Evolutionary conservation across 2,113 vertebrate species (phyloP), one percentile per base, ranked within the genome.

Genomic region (Pao palembangensis): DNA sequence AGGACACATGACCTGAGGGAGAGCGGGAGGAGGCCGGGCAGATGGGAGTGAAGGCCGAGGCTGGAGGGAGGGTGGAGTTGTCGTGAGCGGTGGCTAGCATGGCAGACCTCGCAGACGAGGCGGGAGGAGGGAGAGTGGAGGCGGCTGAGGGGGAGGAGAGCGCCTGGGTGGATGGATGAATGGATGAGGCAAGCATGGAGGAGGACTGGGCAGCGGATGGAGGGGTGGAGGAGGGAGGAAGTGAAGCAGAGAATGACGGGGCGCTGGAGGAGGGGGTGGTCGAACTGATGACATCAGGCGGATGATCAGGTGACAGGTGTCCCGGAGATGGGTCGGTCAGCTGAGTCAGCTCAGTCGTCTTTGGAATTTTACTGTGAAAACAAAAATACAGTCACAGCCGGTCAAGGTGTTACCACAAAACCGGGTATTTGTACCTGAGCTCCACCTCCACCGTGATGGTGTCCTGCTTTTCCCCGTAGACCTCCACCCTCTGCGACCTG

Each of bases 371-470:
- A 78, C 85, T 88, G 73, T 12, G 59, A 8, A 7, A 53, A n/a
- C 15, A 6, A 28, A 52, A 6, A 23, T 12, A 46, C 15, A 15
- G 44, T n/a, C 12, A n/a, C 6, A 17, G 1, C 3, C 16, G 8
- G 16, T 17, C 17, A 12, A 17, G 44, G 44, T n/a, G 44, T 46
- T 6, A 4, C n/a, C 15, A 46, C 34, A 38, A 2, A 8, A 38
- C 2, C 8, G 2, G 34, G 3, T 11, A 19, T 25, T 23, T 43
- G 20, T 79, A 92, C 63, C 93, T 88, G 44, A 94, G 90, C 69
- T 96, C 93, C 82, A 96, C 92, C 80, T 96, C 94, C 2, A 98
- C 95, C 0, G 92, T 95, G 63, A 98, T 92, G 53, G 83, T 91
- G 74, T 97, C 93, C 77, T 94, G 94, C 42, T 92, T 88, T 44